Evolutionary conservation across 2,113 vertebrate species (phyloP), one percentile per base, ranked within the genome.

Genomic region (Epinephelus lanceolatus): DNA sequence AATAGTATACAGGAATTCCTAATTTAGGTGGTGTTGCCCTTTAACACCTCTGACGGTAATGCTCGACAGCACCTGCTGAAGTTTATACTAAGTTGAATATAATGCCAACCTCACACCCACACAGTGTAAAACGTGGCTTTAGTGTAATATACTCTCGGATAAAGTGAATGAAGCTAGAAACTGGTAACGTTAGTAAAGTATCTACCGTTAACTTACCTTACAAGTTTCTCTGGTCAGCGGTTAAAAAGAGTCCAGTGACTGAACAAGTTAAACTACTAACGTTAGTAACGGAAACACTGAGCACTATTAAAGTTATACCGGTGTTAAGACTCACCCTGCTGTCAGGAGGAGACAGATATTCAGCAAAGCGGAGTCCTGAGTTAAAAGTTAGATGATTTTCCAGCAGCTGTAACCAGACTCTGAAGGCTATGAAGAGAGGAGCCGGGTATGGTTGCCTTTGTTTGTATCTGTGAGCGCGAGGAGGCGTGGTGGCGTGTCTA

Each of bases 401-500:
- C 4, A 3, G 10, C 33, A 27, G 33, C 52, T 18, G n/a, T 7
- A 7, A 17, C 25, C 25, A 6, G 75, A 65, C 47, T 49, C 56
- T 76, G 40, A 42, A 1, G n/a, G 45, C 33, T 15, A 19, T 15
- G 53, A 61, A 6, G 5, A 19, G 19, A 23, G 13, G 45, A 61
- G 70, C 77, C 72, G 23, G 51, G 12, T 27, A 23, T 21, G 14
- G 23, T 13, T 21, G 45, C 40, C 65, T 82, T 89, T 89, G 86
- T 92, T 82, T 62, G 49, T 23, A 63, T 71, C 60, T 67, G 27
- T 53, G 52, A 76, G 33, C 18, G 23, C 7, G 13, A 49, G 11
- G 89, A 77, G 93, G 92, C 86, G 93, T 81, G 92, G 86, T 53
- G 47, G 52, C 27, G 33, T 5, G 63, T 33, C 6, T 40, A 2